Percentiles rank a stretch among this genome's conserved stretches.
phyloP scores from a whole-genome alignment of 1,140 invertebrate genomes.

The Samia ricini region DNA sequence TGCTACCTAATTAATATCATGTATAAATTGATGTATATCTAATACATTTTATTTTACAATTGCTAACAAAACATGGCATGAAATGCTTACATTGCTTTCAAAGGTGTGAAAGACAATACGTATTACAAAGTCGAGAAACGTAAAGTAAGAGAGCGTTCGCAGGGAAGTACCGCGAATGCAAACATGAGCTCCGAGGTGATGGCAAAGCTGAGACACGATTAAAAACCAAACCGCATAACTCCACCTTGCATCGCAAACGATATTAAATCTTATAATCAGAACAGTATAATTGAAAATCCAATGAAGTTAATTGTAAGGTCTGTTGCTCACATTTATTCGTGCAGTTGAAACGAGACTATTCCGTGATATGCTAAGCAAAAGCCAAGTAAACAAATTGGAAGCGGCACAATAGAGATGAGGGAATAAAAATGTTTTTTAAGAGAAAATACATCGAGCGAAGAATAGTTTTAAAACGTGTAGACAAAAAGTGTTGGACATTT shows the following conservation, averaged over 20 bases:
- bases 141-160: slow-evolving; percentile 67
- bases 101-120: slow-evolving; percentile 61
- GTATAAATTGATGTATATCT: neutral
- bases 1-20: neutral
- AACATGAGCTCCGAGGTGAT: slow-evolving; percentile 56
- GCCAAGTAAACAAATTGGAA: slow-evolving; percentile 68
- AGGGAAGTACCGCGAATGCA: slow-evolving; percentile 62
- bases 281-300: slow-evolving; percentile 3
- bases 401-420: slow-evolving; percentile 27
- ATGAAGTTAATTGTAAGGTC: slow-evolving; percentile 37
- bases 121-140: slow-evolving; percentile 57
- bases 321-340: slow-evolving; percentile 65
- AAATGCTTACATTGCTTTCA: slow-evolving; percentile 37
- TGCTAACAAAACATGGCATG: neutral
- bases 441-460: slow-evolving; percentile 19
- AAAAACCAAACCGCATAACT: neutral
- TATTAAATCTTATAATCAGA: slow-evolving; percentile 15
- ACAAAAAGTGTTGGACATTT: neutral
- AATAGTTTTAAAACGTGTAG: slow-evolving; percentile 20
- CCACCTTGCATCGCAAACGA: neutral
- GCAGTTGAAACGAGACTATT: slow-evolving; percentile 57
- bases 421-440: slow-evolving; percentile 33
- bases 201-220: slow-evolving; percentile 26
- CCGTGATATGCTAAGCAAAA: slow-evolving; percentile 71
- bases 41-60: neutral